Base-by-base conservation (phyloP, 64 coral and sea anemone genomes). In the Catalaphyllia jardinei region DNA sequence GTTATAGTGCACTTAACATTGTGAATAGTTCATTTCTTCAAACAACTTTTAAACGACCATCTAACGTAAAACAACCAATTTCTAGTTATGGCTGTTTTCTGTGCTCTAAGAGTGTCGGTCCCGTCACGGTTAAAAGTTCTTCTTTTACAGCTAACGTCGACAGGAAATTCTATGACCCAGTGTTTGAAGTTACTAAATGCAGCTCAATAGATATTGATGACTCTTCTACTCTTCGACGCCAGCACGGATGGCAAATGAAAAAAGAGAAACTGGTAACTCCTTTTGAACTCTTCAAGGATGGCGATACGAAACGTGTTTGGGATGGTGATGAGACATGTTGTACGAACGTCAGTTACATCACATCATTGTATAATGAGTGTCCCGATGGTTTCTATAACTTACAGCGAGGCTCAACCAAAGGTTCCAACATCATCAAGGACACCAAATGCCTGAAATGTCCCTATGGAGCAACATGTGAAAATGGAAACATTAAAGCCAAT, bases 401-500 rank as follows among this genome's bases (percentile, higher is more conserved):
- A 49, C 25, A 87, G n/a, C 62, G 62, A 78, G 93, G 93, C 17
- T 13, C 28, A 28, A 74, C 67, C 29, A 62, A 29, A 50, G 82
- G 92, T 10, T 60, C 65, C 11, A 14, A 73, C 2, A 31, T 62
- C 29, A 51, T 52, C 52, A 86, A 67, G 4, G 27, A 14, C 71
- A 80, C 78, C 11, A 0, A 73, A 76, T 94, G 93, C 35, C 60
- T 89, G 6, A 83, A 88, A 31, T 94, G 93, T 73, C 93, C 93
- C 42, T 94, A 52, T 19, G 93, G 93, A 64, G 93, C 88, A 65
- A 55, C 29, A 10, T 94, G 93, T 52, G 28, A 63, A 3, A 18
- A 39, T 10, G 81, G 81, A 67, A 90, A 38, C 5, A 29, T 94
- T 5, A 39, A 5, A 55, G 81, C 93, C 17, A 87, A 91, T 72